Conservation (phyloP, 1,140 invertebrate species). For the Heliconius hewitsoni region DNA sequence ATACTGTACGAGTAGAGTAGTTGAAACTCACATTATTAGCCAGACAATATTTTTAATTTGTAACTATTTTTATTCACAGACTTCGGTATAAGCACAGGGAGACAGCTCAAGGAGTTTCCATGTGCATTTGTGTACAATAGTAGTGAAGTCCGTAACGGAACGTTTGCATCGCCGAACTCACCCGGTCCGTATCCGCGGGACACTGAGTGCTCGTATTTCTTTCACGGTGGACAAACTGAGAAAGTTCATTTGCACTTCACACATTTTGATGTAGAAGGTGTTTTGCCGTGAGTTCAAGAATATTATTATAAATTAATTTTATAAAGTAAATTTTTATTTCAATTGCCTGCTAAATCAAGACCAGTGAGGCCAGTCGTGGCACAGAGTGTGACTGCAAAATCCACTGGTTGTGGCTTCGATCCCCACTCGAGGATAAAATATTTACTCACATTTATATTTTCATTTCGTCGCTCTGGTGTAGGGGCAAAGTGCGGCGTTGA, state of each 20-base stretch:
- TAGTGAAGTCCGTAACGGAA: slow-evolving; percentile 88
- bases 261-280: slow-evolving; percentile 95
- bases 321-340: too few species aligned
- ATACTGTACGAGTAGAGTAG: too few species aligned
- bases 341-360: too few species aligned
- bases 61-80: slow-evolving; percentile 71
- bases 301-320: too few species aligned
- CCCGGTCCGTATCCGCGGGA: slow-evolving; percentile 95
- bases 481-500: too few species aligned
- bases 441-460: too few species aligned
- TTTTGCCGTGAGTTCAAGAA: slow-evolving; percentile 59
- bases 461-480: too few species aligned
- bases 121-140: slow-evolving; percentile 93
- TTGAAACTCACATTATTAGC: too few species aligned
- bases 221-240: slow-evolving; percentile 91
- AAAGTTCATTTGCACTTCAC: slow-evolving; percentile 93
- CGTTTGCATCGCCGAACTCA: slow-evolving; percentile 95
- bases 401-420: too few species aligned
- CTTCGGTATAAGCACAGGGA: slow-evolving; percentile 90
- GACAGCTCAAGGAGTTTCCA: slow-evolving; percentile 87
- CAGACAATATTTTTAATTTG: background rate
- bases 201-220: slow-evolving; percentile 97
- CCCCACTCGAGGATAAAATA: too few species aligned
- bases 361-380: too few species aligned
- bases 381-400: too few species aligned